Conservation (phyloP, 2,888 invertebrate species). For the Diabrotica balteata region DNA sequence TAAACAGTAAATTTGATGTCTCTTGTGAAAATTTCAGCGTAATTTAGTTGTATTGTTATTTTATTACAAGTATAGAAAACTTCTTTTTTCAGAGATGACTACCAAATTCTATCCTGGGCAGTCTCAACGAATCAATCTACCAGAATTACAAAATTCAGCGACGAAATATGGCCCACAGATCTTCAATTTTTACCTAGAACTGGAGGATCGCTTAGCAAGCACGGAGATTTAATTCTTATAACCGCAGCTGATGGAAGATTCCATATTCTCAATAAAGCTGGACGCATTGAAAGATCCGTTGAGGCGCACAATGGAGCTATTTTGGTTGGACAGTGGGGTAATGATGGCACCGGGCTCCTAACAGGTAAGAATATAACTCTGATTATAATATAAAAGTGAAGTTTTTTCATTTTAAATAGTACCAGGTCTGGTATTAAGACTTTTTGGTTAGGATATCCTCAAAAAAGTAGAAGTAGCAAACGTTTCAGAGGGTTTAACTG, state of each 20-base stretch:
- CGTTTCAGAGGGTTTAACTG: too few relatives aligned
- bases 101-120: conserved; percentile 88
- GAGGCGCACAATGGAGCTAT: conserved; percentile 94
- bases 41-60: too few relatives aligned
- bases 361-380: conserved; percentile 67
- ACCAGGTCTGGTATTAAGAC: too few relatives aligned
- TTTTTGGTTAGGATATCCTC: too few relatives aligned
- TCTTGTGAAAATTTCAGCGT: too few relatives aligned
- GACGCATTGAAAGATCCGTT: conserved; percentile 90
- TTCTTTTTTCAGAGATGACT: conserved; percentile 80
- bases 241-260: conserved; percentile 91
- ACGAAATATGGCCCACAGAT: conserved; percentile 87
- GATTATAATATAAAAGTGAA: too few relatives aligned
- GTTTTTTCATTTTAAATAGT: too few relatives aligned
- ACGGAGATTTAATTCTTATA: conserved; percentile 83
- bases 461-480: too few relatives aligned
- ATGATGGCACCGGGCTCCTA: conserved; percentile 92
- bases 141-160: conserved; percentile 78
- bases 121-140: conserved; percentile 79
- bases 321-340: conserved; percentile 90
- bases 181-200: conserved; percentile 87
- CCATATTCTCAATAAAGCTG: conserved; percentile 81
- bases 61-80: too few relatives aligned
- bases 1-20: too few relatives aligned
- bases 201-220: conserved; percentile 62